These are phyloP conservation scores for Anneissia japonica DNA, from an alignment of 35 echinoderm and acorn worm genomes.

Conservation along the genomic window DNA sequence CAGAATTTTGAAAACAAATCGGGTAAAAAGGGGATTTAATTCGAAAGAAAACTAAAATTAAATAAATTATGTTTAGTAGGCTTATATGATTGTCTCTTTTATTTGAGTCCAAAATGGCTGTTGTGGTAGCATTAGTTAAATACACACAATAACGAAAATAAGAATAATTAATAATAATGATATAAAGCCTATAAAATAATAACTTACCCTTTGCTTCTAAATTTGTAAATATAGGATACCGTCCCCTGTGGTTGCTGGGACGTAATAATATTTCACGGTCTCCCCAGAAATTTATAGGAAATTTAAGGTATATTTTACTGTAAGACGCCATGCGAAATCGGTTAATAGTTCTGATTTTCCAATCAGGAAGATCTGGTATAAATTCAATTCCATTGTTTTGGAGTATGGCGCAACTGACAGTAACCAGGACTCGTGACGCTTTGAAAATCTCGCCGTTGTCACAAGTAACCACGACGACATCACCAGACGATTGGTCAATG, in stretches of 20 bases:
- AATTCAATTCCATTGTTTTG: slow-evolving; percentile 33
- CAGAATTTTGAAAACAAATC: no score
- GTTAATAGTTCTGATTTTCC: slow-evolving; percentile 25
- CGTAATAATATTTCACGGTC: slow-evolving; percentile 7
- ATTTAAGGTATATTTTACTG: slow-evolving; percentile 21
- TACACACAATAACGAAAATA: no score
- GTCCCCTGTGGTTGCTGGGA: not conserved
- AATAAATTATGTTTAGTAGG: no score
- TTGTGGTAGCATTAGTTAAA: no score
- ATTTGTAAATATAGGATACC: slow-evolving; percentile 30
- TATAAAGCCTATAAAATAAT: no score
- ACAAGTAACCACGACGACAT: slow-evolving; percentile 15
- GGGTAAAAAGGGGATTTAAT: no score
- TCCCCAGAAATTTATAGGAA: slow-evolving; percentile 42
- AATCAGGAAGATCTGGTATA: slow-evolving; percentile 32
- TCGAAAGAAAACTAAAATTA: no score
- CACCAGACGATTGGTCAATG: slow-evolving; percentile 9
- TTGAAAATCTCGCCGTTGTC: slow-evolving; percentile 15
- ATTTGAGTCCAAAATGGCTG: no score
- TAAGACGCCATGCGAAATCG: slow-evolving; percentile 7
- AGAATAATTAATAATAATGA: no score
- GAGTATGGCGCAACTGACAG: slow-evolving; percentile 35
- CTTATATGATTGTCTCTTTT: no score
- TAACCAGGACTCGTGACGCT: slow-evolving; percentile 19
- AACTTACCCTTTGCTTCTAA: slow-evolving; percentile 14